Percentiles rank a stretch among this genome's conserved stretches.
phyloP scores from a whole-genome alignment of 2,113 vertebrate species.

The Coturnix japonica region DNA sequence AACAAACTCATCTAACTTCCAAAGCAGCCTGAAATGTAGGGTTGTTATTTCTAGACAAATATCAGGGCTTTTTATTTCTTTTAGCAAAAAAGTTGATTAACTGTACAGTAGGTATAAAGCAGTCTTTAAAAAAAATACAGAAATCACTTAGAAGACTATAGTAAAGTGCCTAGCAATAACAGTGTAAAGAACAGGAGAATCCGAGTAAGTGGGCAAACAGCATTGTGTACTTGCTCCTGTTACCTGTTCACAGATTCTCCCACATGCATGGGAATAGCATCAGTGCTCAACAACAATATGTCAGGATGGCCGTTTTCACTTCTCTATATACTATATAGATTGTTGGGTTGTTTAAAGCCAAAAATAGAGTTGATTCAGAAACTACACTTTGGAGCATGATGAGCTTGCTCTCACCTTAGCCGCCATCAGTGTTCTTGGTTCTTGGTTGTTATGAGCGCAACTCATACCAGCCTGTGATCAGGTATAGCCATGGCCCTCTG shows the following conservation, averaged over 20 bases:
- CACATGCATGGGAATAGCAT: background rate
- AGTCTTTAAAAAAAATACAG: conserved; percentile 52
- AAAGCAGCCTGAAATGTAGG: conserved; percentile 1
- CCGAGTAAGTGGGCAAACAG: background rate
- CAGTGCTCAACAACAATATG: background rate
- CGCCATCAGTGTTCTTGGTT: background rate
- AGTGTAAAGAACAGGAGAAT: conserved; percentile 41
- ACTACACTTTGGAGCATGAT: background rate
- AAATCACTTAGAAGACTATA: conserved; percentile 37
- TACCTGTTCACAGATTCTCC: background rate
- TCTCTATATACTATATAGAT: background rate
- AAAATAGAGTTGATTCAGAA: background rate
- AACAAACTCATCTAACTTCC: background rate
- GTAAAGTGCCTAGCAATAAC: conserved; percentile 63
- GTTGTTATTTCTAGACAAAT: background rate
- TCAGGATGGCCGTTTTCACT: background rate
- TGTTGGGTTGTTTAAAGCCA: conserved; percentile 30
- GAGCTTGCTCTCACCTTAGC: background rate
- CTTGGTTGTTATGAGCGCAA: no score
- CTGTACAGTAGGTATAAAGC: conserved; percentile 65
- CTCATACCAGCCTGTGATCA: background rate
- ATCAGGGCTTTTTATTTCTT: background rate
- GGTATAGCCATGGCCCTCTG: background rate
- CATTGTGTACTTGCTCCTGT: background rate
- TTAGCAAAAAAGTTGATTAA: conserved; percentile 55